These are phyloP conservation scores for Metopia argyrocephala DNA, from an alignment of 2,888 invertebrate species.

Conservation along the genomic window DNA sequence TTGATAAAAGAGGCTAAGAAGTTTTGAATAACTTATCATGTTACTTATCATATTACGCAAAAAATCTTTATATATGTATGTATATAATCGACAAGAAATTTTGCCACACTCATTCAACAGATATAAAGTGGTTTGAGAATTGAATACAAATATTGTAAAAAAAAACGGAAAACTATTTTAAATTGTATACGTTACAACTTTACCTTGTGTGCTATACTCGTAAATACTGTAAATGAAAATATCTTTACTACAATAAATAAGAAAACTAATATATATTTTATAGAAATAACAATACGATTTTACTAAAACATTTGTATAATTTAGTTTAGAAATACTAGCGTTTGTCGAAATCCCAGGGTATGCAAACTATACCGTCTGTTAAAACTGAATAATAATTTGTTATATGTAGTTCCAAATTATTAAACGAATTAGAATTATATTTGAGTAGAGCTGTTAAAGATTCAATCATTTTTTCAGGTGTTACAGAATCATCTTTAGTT, in stretches of 20 bases:
- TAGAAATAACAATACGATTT: not conserved
- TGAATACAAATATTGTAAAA: too few species aligned
- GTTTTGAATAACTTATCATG: too few species aligned
- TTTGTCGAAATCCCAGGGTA: conserved; percentile 90
- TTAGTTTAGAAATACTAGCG: conserved; percentile 54
- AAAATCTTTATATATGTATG: too few species aligned
- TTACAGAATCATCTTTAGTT: conserved; percentile 93
- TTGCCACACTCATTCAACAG: too few species aligned
- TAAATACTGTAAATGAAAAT: too few species aligned
- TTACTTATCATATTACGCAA: too few species aligned
- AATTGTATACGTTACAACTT: too few species aligned
- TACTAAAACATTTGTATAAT: not conserved
- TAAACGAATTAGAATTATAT: conserved; percentile 79
- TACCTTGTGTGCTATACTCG: too few species aligned
- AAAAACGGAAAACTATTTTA: too few species aligned
- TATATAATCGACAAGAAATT: too few species aligned
- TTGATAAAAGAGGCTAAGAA: too few species aligned
- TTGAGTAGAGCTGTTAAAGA: conserved; percentile 86
- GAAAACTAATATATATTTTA: not conserved
- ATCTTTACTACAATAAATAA: not conserved
- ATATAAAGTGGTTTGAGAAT: too few species aligned
- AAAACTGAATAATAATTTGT: conserved; percentile 95
- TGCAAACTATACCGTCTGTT: conserved; percentile 92
- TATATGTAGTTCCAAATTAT: conserved; percentile 86
- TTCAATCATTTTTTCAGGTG: conserved; percentile 92